Evolutionary conservation across 2,113 vertebrate genomes (phyloP), one percentile per base, ranked within the genome.

Genomic region (Monopterus albus): DNA sequence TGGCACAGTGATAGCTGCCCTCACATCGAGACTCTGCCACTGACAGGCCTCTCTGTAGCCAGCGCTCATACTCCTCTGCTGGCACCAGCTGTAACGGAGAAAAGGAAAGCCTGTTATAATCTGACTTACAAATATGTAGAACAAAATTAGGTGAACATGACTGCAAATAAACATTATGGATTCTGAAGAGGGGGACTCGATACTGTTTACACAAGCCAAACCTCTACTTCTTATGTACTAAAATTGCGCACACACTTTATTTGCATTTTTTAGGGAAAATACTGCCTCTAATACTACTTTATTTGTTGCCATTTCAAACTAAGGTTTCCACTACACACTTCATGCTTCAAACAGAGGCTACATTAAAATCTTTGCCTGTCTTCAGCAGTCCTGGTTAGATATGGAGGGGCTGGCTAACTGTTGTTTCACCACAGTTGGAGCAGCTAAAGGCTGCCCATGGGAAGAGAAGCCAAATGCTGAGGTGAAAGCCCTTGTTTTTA

Each of bases 1-100:
- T 94, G 36, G 83, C 88, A 66, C 95, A 96, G 85, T 96, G 95
- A 77, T 95, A 96, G 78, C 95, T 96, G 88, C 95, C 93, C 47
- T 88, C 92, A 43, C 93, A 93, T 7, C 94, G 91, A 4, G 93
- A 95, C 91, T 96, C 95, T 0, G 95, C 95, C 76, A 95, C 93
- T 0, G 88, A 93, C 64, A 96, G 90, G 5, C 95, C 83, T 38
- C 93, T 87, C 76, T 95, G 93, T 79, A 96, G 86, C 91, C 94
- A 95, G 2, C 91, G 94, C 66, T 92, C 82, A 7, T 95, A 95
- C 75, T 95, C 94, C 2, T 94, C 94, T 0, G 50, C 61, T 6
- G 88, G 51, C 51, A 92, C 86, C 87, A 92, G 55, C 91, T 92
- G 75, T 0, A 7, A 31, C 21, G 40, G 8, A 57, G 5, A 57